Evolutionary conservation across 1,140 invertebrate species (phyloP).

Genomic region (Drosophila mauritiana): DNA sequence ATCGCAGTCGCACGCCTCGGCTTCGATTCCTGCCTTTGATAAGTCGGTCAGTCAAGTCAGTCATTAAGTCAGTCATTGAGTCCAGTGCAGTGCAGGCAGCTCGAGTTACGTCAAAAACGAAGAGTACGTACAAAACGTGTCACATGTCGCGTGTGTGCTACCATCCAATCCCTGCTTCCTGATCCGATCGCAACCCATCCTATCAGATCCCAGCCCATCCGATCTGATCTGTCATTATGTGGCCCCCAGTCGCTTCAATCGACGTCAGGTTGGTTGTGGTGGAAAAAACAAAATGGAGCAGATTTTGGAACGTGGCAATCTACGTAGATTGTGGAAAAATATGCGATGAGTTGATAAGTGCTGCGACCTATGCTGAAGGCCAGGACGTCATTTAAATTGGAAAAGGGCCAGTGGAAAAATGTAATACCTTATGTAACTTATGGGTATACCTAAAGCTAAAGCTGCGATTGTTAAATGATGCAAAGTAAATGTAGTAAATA

Average conservation of each 20-base stretch:
- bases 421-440: not conserved
- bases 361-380: constrained; percentile 35
- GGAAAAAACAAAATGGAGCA: constrained; percentile 23
- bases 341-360: constrained; percentile 38
- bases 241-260: constrained; percentile 26
- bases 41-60: constrained; percentile 38
- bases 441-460: no score
- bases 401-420: not conserved
- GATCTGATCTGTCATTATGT: constrained; percentile 8
- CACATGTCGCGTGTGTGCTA: constrained; percentile 44
- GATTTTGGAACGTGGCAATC: constrained; percentile 29
- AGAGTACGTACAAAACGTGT: constrained; percentile 20
- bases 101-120: constrained; percentile 60
- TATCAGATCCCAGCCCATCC: constrained; percentile 8
- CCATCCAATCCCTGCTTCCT: constrained; percentile 12
- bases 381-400: constrained; percentile 20
- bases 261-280: constrained; percentile 40
- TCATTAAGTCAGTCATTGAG: constrained; percentile 18
- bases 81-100: constrained; percentile 18
- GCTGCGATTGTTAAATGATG: no score
- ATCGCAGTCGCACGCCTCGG: constrained; percentile 37
- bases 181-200: constrained; percentile 25
- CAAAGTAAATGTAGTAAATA: no score
- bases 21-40: constrained; percentile 42
- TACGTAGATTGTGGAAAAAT: constrained; percentile 43